Evolutionary conservation across 2,888 invertebrate genomes (phyloP).

Genomic region (Tanaodytes sp.): DNA sequence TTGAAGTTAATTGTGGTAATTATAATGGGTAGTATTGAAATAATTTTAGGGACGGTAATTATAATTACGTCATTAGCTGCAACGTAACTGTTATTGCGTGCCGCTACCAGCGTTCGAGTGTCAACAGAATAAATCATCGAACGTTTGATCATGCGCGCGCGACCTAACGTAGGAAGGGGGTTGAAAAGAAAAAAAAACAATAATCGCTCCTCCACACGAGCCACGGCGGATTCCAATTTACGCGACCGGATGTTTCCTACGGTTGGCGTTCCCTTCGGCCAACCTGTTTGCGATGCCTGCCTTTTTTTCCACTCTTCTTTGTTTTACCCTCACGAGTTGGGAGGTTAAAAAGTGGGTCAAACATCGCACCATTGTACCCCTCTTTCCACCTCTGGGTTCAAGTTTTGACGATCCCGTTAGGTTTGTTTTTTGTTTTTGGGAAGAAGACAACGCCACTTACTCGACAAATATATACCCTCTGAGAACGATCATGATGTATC

Average conservation of each 20-base stretch:
- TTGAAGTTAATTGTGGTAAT: slow-evolving; percentile 54
- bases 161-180: background rate
- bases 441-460: slow-evolving; percentile 39
- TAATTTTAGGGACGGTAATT: slow-evolving; percentile 49
- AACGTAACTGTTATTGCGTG: slow-evolving; percentile 43
- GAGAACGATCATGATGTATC: slow-evolving; percentile 37
- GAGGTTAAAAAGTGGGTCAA: slow-evolving; percentile 17
- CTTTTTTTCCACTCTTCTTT: background rate
- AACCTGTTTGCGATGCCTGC: background rate
- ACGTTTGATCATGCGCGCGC: slow-evolving; percentile 9
- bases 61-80: slow-evolving; percentile 47
- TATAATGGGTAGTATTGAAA: slow-evolving; percentile 53
- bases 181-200: too few relatives aligned
- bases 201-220: too few relatives aligned
- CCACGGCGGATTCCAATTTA: too few relatives aligned
- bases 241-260: too few relatives aligned
- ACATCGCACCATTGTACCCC: too few relatives aligned
- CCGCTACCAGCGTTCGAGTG: slow-evolving; percentile 19
- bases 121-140: slow-evolving; percentile 33
- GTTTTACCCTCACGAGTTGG: background rate
- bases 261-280: too few relatives aligned
- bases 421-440: too few relatives aligned
- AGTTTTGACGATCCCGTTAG: too few relatives aligned
- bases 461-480: slow-evolving; percentile 30
- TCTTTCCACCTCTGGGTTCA: too few relatives aligned